Conservation (phyloP, 2,113 vertebrate species). For the Sterrhoptilus dennistouni region DNA sequence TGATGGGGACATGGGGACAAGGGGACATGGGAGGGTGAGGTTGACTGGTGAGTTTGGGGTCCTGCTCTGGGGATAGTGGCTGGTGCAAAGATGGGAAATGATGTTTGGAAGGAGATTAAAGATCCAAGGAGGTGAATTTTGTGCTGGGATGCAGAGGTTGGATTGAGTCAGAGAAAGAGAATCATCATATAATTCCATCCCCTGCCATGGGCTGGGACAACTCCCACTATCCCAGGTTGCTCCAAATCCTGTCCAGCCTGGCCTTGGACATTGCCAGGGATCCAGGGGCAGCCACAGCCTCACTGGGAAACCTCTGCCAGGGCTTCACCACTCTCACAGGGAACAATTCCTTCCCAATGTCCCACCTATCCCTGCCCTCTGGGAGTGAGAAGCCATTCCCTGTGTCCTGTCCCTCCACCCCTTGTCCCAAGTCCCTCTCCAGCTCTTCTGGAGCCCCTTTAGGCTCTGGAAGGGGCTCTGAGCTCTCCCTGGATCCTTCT, state of each 20-base stretch:
- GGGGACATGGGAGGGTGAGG: not conserved
- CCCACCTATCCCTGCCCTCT: not conserved
- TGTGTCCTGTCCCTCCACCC: not conserved
- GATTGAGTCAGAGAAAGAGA: not conserved
- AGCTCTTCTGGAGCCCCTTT: not conserved
- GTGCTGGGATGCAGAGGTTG: not conserved
- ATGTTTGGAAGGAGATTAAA: accelerated
- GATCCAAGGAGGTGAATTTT: not conserved
- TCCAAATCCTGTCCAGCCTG: accelerated
- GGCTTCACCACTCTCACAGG: accelerated
- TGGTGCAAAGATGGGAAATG: not conserved
- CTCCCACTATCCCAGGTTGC: accelerated
- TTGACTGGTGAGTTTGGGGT: not conserved
- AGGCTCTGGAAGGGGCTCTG: not conserved
- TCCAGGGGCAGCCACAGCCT: not conserved
- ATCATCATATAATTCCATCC: accelerated
- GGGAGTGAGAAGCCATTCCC: not conserved
- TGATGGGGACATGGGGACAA: too few relatives aligned
- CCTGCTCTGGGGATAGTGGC: not conserved
- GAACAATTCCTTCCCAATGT: accelerated
- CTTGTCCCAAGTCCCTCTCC: not conserved
- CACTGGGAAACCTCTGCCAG: accelerated
- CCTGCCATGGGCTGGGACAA: too few relatives aligned
- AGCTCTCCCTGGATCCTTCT: accelerated
- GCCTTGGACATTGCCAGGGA: not conserved